Percentiles rank a stretch among this genome's conserved stretches.
These are phyloP conservation scores for Coregonus clupeaformis DNA, from an alignment of 2,113 vertebrate genomes.

Conservation along the genomic window DNA sequence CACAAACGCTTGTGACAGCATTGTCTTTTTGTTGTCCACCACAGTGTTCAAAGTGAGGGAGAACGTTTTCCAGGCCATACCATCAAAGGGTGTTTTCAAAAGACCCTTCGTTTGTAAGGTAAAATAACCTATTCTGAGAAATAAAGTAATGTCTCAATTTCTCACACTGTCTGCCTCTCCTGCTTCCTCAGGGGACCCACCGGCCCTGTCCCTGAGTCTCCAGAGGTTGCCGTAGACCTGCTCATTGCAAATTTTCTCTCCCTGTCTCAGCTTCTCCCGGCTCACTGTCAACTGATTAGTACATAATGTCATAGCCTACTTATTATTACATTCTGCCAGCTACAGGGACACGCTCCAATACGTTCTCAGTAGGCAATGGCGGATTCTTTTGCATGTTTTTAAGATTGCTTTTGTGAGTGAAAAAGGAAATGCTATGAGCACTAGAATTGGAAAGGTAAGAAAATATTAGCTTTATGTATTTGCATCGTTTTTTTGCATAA, in stretches of 20 bases:
- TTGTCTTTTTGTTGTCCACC: too few relatives aligned
- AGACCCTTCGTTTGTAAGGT: too few relatives aligned
- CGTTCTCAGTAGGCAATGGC: constrained; percentile 51
- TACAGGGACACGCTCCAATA: constrained; percentile 62
- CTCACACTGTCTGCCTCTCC: constrained; percentile 32
- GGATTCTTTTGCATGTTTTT: constrained; percentile 48
- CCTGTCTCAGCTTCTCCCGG: constrained; percentile 23
- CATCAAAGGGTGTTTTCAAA: too few relatives aligned
- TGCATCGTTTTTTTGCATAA: constrained; percentile 28
- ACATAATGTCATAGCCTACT: constrained; percentile 60
- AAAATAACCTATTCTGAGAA: constrained; percentile 2
- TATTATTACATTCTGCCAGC: constrained; percentile 51
- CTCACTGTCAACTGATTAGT: constrained; percentile 59
- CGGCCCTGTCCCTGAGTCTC: constrained; percentile 37
- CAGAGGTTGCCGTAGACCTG: constrained; percentile 43
- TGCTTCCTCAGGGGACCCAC: constrained; percentile 28
- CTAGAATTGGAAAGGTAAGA: constrained; percentile 31
- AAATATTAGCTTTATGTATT: constrained; percentile 41
- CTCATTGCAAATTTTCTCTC: constrained; percentile 28
- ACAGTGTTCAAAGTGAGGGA: too few relatives aligned
- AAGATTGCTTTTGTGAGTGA: constrained; percentile 31
- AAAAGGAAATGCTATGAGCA: constrained; percentile 11
- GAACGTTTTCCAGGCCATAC: too few relatives aligned
- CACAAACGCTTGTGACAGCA: too few relatives aligned
- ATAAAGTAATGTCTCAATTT: background rate